Conservation (phyloP, 2,113 vertebrate species). For the Sander vitreus region DNA sequence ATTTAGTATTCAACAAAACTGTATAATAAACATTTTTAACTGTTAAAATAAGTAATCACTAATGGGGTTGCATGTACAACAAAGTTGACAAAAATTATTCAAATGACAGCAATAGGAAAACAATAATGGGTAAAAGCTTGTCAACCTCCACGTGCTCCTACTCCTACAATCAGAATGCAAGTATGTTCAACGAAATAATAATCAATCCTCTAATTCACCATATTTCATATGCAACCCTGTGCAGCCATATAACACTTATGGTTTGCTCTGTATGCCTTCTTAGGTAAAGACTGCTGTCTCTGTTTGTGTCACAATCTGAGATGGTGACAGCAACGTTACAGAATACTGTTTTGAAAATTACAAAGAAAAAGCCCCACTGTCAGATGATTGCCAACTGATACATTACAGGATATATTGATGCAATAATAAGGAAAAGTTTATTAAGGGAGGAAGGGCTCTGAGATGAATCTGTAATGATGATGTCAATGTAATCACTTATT, state of each 20-base stretch:
- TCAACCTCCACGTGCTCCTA: neutral
- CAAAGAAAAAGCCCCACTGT: neutral
- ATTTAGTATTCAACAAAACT: no score
- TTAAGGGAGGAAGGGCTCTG: neutral
- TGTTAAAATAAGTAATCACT: no score
- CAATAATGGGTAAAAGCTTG: neutral
- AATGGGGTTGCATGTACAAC: neutral
- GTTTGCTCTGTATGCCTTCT: neutral
- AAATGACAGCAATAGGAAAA: neutral
- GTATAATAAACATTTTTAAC: no score
- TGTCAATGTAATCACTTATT: no score
- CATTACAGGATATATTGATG: neutral
- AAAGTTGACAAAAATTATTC: neutral
- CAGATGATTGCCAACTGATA: neutral
- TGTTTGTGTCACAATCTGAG: slow-evolving; percentile 24
- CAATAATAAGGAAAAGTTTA: neutral
- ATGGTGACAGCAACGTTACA: neutral
- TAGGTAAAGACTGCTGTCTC: neutral
- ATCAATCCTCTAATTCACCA: neutral
- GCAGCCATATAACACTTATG: neutral
- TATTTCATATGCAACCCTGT: neutral
- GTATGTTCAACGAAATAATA: neutral
- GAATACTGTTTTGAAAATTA: neutral
- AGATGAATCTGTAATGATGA: neutral
- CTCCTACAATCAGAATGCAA: neutral